A percentile compares a stretch with the other conserved stretches of the same genome.
phyloP scores from a whole-genome alignment of 2,113 vertebrate species.

The Panthera leo region DNA sequence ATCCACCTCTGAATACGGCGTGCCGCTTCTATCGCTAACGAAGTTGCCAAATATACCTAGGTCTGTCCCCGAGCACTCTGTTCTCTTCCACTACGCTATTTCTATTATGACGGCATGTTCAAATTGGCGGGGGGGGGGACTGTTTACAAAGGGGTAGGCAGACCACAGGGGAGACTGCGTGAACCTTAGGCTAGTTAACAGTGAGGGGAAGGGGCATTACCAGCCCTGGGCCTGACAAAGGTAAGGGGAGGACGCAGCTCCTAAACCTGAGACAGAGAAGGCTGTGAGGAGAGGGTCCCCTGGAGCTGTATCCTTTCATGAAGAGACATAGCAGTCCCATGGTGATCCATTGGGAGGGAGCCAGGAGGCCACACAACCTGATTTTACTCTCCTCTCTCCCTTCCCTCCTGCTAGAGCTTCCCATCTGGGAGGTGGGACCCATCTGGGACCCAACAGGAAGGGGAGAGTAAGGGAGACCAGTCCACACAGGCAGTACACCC shows the following conservation, averaged over 20 bases:
- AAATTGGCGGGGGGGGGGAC: background rate
- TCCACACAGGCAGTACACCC: background rate
- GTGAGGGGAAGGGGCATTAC: background rate
- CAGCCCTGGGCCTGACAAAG: too few species aligned
- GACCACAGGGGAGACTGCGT: background rate
- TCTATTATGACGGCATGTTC: background rate
- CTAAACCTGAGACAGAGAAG: background rate
- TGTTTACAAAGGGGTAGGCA: background rate
- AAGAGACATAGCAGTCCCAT: background rate
- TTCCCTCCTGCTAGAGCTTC: background rate
- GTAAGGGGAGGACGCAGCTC: background rate
- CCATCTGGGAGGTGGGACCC: too few species aligned
- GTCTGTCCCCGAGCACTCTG: background rate
- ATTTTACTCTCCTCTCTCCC: background rate
- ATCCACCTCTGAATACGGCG: background rate
- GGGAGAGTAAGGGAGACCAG: background rate
- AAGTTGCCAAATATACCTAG: background rate
- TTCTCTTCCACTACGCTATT: background rate
- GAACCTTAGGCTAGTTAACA: background rate
- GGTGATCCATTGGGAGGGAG: background rate
- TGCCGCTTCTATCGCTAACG: background rate
- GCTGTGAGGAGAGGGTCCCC: background rate
- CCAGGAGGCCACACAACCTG: background rate
- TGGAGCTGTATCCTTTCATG: background rate
- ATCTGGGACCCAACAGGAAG: background rate